Percentiles rank a stretch among this genome's conserved stretches.
Conservation (phyloP, 1,140 invertebrate species). For the Cydia splendana region DNA sequence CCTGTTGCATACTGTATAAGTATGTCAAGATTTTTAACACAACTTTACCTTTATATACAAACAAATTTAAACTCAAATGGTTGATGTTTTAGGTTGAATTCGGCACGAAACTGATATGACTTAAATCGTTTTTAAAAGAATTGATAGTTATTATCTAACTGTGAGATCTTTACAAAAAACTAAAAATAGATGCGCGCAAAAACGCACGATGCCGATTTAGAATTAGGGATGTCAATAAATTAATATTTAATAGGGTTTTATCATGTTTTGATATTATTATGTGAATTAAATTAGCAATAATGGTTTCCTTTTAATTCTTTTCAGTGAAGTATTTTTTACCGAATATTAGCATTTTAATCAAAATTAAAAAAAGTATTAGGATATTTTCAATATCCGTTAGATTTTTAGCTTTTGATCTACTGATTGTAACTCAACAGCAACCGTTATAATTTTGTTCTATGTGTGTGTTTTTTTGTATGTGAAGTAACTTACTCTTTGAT, state of each 20-base stretch:
- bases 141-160: conserved; percentile 67
- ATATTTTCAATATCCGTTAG: too few relatives aligned
- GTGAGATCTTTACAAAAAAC: conserved; percentile 76
- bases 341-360: not conserved
- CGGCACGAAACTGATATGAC: not conserved
- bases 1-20: conserved; percentile 49
- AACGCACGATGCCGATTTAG: conserved; percentile 47
- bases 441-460: too few relatives aligned
- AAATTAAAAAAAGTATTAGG: not conserved
- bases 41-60: conserved; percentile 19
- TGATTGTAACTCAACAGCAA: too few relatives aligned
- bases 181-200: conserved; percentile 74
- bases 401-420: too few relatives aligned
- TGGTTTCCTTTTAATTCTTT: not conserved
- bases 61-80: conserved; percentile 33
- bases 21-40: not conserved
- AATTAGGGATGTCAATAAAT: conserved; percentile 67
- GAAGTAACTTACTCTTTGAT: too few relatives aligned
- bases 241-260: conserved; percentile 54
- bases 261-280: conserved; percentile 26
- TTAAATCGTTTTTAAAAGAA: conserved; percentile 38
- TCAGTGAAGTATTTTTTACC: not conserved
- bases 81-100: conserved; percentile 26
- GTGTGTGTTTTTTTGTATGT: too few relatives aligned
- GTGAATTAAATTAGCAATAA: conserved; percentile 24